phyloP scores from a whole-genome alignment of 2,797 vertebrate genomes.

The Diplodus sargus region DNA sequence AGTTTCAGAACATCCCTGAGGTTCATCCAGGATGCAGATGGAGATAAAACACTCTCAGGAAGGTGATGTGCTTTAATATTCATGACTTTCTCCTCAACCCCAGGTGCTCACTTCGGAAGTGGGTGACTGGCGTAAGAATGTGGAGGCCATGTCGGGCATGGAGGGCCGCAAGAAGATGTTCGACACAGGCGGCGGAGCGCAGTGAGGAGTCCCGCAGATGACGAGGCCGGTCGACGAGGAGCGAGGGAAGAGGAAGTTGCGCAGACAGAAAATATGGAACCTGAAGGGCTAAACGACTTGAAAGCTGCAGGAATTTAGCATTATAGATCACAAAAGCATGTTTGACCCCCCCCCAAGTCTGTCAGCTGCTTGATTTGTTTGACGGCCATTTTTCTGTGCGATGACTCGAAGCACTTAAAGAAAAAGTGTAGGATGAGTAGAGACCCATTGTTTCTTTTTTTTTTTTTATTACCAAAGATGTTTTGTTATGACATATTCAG shows the following conservation, averaged over 20 bases:
- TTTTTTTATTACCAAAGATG: conserved; percentile 50
- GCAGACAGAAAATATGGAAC: conserved; percentile 32
- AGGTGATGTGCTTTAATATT: not conserved
- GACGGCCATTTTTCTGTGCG: conserved; percentile 38
- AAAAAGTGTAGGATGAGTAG: conserved; percentile 20
- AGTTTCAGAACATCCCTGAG: not conserved
- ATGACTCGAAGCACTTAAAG: conserved; percentile 47
- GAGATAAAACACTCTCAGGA: not conserved
- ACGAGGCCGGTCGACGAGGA: conserved; percentile 2
- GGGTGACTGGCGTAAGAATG: conserved; percentile 89
- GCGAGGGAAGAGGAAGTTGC: conserved; percentile 8
- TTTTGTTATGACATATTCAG: conserved; percentile 60
- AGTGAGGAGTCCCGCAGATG: conserved; percentile 68
- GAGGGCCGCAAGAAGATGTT: conserved; percentile 91
- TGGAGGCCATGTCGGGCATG: conserved; percentile 90
- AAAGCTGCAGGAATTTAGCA: conserved; percentile 16
- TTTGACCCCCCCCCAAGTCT: not conserved
- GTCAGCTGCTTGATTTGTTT: not conserved
- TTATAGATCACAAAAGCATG: not conserved
- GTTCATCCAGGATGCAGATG: not conserved
- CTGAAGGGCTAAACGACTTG: conserved; percentile 11
- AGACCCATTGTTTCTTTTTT: conserved; percentile 29
- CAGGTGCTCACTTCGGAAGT: conserved; percentile 86
- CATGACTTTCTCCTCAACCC: not conserved
- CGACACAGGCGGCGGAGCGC: conserved; percentile 81